Percentiles rank a stretch among this genome's conserved stretches.
Evolutionary conservation across 1,140 invertebrate genomes (phyloP).

Genomic region (Liolophura sinensis): DNA sequence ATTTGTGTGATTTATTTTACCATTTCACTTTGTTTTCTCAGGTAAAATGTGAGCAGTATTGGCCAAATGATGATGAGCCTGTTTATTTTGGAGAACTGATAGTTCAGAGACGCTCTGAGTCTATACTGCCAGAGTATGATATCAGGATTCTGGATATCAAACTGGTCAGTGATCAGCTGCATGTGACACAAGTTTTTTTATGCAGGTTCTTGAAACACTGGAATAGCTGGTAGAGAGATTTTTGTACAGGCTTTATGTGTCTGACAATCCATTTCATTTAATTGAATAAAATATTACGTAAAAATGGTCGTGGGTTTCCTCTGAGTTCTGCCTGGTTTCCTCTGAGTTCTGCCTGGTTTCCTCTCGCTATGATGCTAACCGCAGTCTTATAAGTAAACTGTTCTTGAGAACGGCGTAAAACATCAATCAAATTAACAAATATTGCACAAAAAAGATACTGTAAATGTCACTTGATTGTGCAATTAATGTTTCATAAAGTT

Average conservation of each 20-base stretch:
- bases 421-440: conserved; percentile 1
- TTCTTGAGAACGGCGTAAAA: neutral
- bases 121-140: conserved; percentile 38
- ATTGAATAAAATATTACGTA: neutral
- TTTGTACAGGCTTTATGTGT: neutral
- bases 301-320: neutral
- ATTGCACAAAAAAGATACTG: neutral
- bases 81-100: conserved; percentile 43
- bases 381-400: too few relatives aligned
- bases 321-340: too few relatives aligned
- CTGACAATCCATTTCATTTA: neutral
- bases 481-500: too few relatives aligned
- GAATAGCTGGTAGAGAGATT: neutral
- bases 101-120: conserved; percentile 38
- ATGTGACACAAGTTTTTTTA: neutral
- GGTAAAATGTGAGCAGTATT: conserved; percentile 74
- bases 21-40: conserved; percentile 18
- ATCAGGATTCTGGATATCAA: conserved; percentile 43
- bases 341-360: too few relatives aligned
- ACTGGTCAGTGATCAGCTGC: conserved; percentile 27
- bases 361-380: too few relatives aligned
- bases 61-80: conserved; percentile 78
- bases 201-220: neutral
- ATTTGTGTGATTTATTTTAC: too few relatives aligned
- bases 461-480: too few relatives aligned